Conservation (phyloP, 2,113 vertebrate species). For the Toxotes chatareus region DNA sequence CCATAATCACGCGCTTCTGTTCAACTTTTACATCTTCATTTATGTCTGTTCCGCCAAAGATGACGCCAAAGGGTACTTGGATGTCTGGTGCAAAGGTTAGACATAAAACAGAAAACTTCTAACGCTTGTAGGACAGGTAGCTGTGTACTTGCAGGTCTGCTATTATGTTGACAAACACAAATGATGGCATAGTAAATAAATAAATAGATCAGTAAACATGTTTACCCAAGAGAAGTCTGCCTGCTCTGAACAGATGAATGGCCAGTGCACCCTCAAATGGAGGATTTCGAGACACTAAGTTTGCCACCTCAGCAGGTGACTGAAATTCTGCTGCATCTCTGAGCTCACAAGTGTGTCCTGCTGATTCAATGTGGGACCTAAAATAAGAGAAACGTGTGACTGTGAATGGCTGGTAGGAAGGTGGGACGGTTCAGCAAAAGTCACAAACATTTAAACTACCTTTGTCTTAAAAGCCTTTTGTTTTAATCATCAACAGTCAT, state of each 20-base stretch:
- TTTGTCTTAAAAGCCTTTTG: no score
- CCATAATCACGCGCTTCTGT: slow-evolving; percentile 89
- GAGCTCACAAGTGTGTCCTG: slow-evolving; percentile 90
- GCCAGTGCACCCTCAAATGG: slow-evolving; percentile 87
- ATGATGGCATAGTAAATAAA: background rate
- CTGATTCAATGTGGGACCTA: slow-evolving; percentile 90
- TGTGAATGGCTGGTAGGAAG: background rate
- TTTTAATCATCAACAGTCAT: background rate
- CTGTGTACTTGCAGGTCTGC: background rate
- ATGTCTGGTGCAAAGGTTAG: slow-evolving; percentile 81
- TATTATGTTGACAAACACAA: slow-evolving; percentile 3
- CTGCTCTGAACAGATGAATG: slow-evolving; percentile 93
- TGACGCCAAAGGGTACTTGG: slow-evolving; percentile 89
- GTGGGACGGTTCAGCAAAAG: background rate
- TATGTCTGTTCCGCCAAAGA: slow-evolving; percentile 96
- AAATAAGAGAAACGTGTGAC: slow-evolving; percentile 1
- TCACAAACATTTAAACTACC: background rate
- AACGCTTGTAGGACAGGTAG: slow-evolving; percentile 17
- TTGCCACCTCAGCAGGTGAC: slow-evolving; percentile 82
- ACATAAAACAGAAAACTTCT: slow-evolving; percentile 55
- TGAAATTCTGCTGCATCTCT: slow-evolving; percentile 85
- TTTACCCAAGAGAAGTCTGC: slow-evolving; percentile 91
- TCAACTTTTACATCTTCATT: slow-evolving; percentile 92
- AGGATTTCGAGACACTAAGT: slow-evolving; percentile 76
- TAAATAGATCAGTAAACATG: background rate